These are phyloP conservation scores for Enoplosus armatus DNA, from an alignment of 2,797 vertebrate species.

Conservation along the genomic window DNA sequence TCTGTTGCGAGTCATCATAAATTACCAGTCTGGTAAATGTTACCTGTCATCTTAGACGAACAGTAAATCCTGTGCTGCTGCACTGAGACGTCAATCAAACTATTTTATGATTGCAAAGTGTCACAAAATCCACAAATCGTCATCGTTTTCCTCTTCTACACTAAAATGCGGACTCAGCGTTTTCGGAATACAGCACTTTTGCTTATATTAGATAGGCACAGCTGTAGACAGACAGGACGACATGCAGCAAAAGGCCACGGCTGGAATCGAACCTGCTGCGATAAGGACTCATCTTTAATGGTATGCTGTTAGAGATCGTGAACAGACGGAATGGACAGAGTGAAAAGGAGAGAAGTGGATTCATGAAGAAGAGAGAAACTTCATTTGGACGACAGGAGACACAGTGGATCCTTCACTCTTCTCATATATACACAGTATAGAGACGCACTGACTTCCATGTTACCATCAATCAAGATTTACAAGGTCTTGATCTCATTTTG, in stretches of 20 bases:
- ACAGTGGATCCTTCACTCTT: neutral
- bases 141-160: too few relatives aligned
- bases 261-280: too few relatives aligned
- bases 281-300: too few relatives aligned
- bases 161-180: too few relatives aligned
- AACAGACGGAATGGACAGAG: neutral
- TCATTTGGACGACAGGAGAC: neutral
- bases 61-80: neutral
- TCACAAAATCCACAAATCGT: neutral
- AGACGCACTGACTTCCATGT: constrained; percentile 14
- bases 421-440: neutral
- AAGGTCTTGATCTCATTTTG: constrained; percentile 70
- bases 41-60: neutral
- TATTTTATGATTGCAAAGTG: neutral
- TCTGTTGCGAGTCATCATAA: constrained; percentile 4
- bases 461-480: constrained; percentile 35
- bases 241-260: too few relatives aligned
- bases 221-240: too few relatives aligned
- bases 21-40: neutral
- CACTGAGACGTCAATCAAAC: neutral
- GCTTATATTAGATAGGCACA: too few relatives aligned
- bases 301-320: too few relatives aligned
- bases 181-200: too few relatives aligned
- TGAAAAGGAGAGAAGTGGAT: neutral
- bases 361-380: too few relatives aligned